Evolutionary conservation across 2,113 vertebrate genomes (phyloP).

Genomic region (Datnioides undecimradiatus): DNA sequence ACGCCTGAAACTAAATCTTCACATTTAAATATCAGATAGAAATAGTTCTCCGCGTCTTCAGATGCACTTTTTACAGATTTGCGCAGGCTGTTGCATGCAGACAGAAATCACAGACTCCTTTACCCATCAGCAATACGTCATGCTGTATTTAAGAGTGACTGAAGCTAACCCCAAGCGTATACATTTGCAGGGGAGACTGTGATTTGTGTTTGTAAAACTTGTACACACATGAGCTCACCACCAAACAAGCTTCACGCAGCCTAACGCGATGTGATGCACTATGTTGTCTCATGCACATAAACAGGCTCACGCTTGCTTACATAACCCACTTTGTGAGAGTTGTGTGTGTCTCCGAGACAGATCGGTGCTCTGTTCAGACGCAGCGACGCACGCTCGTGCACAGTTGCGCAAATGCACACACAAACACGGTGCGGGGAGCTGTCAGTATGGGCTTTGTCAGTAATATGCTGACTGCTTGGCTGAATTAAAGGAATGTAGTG

Average conservation of each 20-base stretch:
- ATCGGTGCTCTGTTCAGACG: slow-evolving; percentile 6
- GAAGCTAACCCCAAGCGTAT: slow-evolving; percentile 3
- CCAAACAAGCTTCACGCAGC: slow-evolving; percentile 19
- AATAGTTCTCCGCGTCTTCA: no score
- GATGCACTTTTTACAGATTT: not conserved
- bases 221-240: slow-evolving; percentile 51
- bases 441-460: slow-evolving; percentile 67
- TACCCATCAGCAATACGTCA: slow-evolving; percentile 4
- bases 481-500: slow-evolving; percentile 77
- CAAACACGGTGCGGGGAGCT: slow-evolving; percentile 53
- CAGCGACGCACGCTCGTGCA: slow-evolving; percentile 29
- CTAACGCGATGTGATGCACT: slow-evolving; percentile 11
- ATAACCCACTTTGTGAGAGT: slow-evolving; percentile 30
- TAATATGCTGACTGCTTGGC: slow-evolving; percentile 69
- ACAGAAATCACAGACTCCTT: not conserved
- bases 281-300: slow-evolving; percentile 33
- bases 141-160: not conserved
- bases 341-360: slow-evolving; percentile 4
- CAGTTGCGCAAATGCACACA: slow-evolving; percentile 22
- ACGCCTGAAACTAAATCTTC: no score
- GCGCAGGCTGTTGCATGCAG: not conserved
- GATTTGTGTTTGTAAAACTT: slow-evolving; percentile 55
- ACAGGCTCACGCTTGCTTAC: slow-evolving; percentile 53
- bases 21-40: no score
- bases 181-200: slow-evolving; percentile 13